Percentiles rank a stretch among this genome's conserved stretches.
These are phyloP conservation scores for Porites australiensis DNA, from an alignment of 64 coral and sea anemone genomes.

Conservation along the genomic window DNA sequence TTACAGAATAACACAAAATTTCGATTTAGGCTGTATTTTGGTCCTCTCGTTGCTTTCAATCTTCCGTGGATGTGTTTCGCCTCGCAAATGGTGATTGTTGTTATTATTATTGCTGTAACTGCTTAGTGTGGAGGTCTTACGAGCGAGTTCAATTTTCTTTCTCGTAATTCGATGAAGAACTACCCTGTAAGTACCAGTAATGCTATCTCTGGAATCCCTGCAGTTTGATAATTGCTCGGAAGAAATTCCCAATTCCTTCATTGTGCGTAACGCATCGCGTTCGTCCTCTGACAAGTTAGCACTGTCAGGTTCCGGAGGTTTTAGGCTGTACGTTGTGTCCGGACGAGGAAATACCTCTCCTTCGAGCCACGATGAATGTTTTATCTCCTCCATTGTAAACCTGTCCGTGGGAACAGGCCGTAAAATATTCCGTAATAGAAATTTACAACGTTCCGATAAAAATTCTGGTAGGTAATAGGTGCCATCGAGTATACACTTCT, in stretches of 20 bases:
- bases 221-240: conserved; percentile 64
- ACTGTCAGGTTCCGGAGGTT: conserved; percentile 49
- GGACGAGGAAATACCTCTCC: conserved; percentile 83
- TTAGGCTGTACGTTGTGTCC: conserved; percentile 76
- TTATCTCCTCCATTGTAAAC: conserved; percentile 93
- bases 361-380: conserved; percentile 83
- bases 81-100: conserved; percentile 39
- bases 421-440: conserved; percentile 90
- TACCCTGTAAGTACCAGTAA: conserved; percentile 95
- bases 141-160: conserved; percentile 78
- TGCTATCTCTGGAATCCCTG: conserved; percentile 83
- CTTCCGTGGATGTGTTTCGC: background rate
- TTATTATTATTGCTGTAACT: conserved; percentile 80
- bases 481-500: conserved; percentile 97
- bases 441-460: conserved; percentile 87
- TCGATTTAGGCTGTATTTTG: conserved; percentile 83
- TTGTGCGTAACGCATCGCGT: conserved; percentile 61
- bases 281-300: conserved; percentile 78
- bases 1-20: conserved; percentile 96
- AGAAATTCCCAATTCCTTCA: conserved; percentile 85
- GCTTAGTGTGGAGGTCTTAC: conserved; percentile 80
- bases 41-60: conserved; percentile 22
- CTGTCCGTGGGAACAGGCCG: conserved; percentile 91
- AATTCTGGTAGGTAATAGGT: conserved; percentile 97
- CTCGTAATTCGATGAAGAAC: conserved; percentile 89